Evolutionary conservation across 37 sponge, comb jelly and placozoan species (phyloP).

Genomic region (Aplysina aerophoba): DNA sequence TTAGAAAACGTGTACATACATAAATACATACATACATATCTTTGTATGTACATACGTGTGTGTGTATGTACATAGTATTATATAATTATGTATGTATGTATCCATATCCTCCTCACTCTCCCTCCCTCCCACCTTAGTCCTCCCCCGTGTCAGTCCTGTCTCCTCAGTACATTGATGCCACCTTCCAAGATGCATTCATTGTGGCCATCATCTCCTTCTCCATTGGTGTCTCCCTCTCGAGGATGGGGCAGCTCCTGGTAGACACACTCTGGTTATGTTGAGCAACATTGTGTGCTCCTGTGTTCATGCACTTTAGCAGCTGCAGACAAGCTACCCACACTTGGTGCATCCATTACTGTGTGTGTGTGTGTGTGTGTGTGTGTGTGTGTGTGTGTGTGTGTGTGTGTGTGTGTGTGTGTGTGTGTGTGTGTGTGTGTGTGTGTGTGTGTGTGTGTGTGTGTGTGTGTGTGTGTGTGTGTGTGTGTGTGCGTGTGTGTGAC

Average conservation of each 20-base stretch:
- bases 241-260: too few relatives aligned
- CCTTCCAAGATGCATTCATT: slow-evolving; percentile 59
- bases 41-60: too few relatives aligned
- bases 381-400: too few relatives aligned
- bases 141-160: slow-evolving; percentile 31
- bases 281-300: neutral
- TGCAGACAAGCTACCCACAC: neutral
- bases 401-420: too few relatives aligned
- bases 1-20: too few relatives aligned
- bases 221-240: slow-evolving; percentile 71
- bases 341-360: neutral
- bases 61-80: too few relatives aligned
- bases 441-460: too few relatives aligned
- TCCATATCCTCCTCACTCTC: too few relatives aligned
- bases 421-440: too few relatives aligned
- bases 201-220: slow-evolving; percentile 75
- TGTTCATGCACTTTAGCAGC: neutral
- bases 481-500: too few relatives aligned
- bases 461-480: too few relatives aligned
- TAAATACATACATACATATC: neutral
- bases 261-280: too few relatives aligned
- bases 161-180: neutral
- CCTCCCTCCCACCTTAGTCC: neutral
- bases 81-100: neutral
- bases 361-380: neutral